Conservation (phyloP, 1,140 invertebrate species). For the Popillia japonica region DNA sequence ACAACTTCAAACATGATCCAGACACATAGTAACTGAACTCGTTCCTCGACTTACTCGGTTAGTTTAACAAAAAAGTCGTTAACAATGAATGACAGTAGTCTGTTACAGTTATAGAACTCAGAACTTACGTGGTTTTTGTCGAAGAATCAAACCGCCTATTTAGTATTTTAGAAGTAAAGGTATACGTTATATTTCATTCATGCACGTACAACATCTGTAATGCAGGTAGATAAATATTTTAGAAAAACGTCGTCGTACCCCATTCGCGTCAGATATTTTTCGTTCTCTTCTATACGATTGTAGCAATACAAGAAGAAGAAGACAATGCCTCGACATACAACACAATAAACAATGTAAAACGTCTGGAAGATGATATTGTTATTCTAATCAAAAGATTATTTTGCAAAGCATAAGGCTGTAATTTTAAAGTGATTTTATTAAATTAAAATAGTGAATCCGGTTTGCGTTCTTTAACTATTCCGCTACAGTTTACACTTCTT, state of each 20-base stretch:
- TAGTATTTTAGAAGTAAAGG: not conserved
- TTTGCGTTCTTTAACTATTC: too few species aligned
- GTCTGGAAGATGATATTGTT: too few species aligned
- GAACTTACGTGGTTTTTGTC: not conserved
- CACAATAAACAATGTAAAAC: too few species aligned
- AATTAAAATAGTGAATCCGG: too few species aligned
- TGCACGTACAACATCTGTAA: not conserved
- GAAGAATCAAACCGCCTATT: not conserved
- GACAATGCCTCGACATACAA: too few species aligned
- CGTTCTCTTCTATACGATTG: too few species aligned
- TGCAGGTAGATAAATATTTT: not conserved
- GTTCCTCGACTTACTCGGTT: not conserved
- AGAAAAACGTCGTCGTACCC: not conserved
- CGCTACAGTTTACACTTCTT: too few species aligned
- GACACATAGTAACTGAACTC: slow-evolving; percentile 1
- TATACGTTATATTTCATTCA: not conserved
- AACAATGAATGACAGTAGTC: not conserved
- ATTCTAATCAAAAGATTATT: too few species aligned
- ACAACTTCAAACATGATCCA: slow-evolving; percentile 10
- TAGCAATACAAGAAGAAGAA: too few species aligned
- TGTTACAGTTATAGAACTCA: not conserved
- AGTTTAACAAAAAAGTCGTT: not conserved
- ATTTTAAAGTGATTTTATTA: too few species aligned
- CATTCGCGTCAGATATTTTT: too few species aligned
- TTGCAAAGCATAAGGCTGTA: too few species aligned